Base-by-base conservation (phyloP, 2,113 vertebrate genomes). In the Microcebus murinus region DNA sequence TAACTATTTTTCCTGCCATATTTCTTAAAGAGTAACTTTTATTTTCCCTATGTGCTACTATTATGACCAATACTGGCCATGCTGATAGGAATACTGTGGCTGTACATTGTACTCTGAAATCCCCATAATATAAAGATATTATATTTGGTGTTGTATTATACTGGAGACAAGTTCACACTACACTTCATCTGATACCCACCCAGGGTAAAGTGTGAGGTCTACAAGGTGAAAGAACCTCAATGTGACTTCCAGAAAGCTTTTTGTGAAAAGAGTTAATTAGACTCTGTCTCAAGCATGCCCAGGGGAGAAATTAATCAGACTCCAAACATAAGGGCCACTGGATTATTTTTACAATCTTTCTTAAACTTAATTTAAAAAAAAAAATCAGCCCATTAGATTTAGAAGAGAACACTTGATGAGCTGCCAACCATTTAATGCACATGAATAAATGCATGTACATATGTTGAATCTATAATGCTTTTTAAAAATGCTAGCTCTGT, bases 391-490 rank as follows among this genome's bases (percentile, higher is more conserved):
- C 25, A 65, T 96, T 96, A 95, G 80, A 87, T 85, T 90, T 93
- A 80, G 79, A 89, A 70, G 39, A 89, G 77, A 96, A 93, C 39
- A 77, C 27, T 87, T 91, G 94, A 97, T 82, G 59, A 95, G 83
- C 59, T 96, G 74, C 89, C 96, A 96, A 20, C 74, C 80, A 31
- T 90, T 96, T 97, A 97, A 90, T 21, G 89, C 80, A 86, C 80
- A 92, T 96, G 94, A 93, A 98, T 97, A 97, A 97, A 97, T 97
- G 96, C 83, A 97, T 96, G 79, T 57, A 90, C 87, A 93, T 97
- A 98, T 96, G 94, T 71, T 93, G 87, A 73, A 81, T 91, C 55
- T 94, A 68, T 90, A 95, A 94, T 94, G 27, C 27, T 67, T 89
- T 96, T 67, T 39, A 27, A 80, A 95, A 96, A 52, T 55, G 45